phyloP scores from a whole-genome alignment of 2,888 invertebrate species.

The Eristalinus sepulchralis region DNA sequence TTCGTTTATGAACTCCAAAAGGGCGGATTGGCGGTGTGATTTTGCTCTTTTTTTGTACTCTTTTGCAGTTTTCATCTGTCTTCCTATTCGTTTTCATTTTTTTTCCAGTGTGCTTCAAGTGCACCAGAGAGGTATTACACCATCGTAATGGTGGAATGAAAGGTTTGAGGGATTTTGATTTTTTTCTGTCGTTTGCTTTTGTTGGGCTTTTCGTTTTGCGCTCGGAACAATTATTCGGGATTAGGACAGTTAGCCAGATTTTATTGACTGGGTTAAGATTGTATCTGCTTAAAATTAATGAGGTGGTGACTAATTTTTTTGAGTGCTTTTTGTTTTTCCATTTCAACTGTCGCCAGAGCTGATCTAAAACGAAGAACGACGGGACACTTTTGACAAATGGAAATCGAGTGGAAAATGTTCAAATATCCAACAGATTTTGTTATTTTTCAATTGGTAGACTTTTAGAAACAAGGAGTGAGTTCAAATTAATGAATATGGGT shows the following conservation, averaged over 20 bases:
- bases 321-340: neutral
- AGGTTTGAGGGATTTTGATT: neutral
- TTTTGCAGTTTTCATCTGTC: neutral
- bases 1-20: conserved; percentile 61
- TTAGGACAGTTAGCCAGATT: conserved; percentile 57
- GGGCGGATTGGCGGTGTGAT: conserved; percentile 53
- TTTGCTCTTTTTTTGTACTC: conserved; percentile 9
- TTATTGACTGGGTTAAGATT: conserved; percentile 53
- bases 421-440: neutral
- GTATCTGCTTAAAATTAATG: conserved; percentile 45
- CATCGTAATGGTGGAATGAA: conserved; percentile 1
- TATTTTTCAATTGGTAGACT: neutral
- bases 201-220: neutral
- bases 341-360: neutral
- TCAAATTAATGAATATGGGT: neutral
- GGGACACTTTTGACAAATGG: neutral
- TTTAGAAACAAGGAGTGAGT: neutral
- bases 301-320: conserved; percentile 35
- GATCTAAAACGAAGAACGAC: neutral
- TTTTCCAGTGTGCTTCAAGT: conserved; percentile 12
- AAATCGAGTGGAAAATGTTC: neutral
- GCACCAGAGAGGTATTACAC: conserved; percentile 25
- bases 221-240: conserved; percentile 45
- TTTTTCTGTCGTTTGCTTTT: neutral
- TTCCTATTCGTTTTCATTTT: conserved; percentile 6